Conservation (phyloP, 2,113 vertebrate species). For the Colinus virginianus region DNA sequence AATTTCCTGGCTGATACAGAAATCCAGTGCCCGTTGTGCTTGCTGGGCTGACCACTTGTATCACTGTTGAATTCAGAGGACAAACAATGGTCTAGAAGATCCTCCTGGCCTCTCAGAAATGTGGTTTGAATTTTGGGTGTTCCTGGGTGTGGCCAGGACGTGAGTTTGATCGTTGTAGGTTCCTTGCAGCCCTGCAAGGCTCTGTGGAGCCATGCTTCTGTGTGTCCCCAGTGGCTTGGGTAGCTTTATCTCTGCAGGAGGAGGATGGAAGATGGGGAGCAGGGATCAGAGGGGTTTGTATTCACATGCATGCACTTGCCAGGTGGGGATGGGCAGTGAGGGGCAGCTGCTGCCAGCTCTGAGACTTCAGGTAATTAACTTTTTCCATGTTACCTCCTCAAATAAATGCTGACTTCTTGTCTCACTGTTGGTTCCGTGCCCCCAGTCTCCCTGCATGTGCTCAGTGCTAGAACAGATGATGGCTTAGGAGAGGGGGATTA, state of each 20-base stretch:
- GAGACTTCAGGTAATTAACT: neutral
- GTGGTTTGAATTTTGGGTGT: neutral
- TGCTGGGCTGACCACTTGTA: neutral
- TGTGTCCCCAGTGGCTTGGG: no score
- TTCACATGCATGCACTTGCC: rapidly evolving
- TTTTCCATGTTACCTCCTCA: neutral
- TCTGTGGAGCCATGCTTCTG: neutral
- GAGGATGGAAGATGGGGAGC: neutral
- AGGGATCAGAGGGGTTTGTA: neutral
- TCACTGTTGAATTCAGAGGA: neutral
- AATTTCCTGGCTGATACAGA: rapidly evolving
- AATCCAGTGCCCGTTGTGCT: no score
- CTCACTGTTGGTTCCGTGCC: neutral
- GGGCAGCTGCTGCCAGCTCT: neutral
- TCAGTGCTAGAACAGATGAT: constrained; percentile 29
- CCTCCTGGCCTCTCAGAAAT: neutral
- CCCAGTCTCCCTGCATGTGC: neutral
- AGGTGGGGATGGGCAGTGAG: neutral
- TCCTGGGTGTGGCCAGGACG: neutral
- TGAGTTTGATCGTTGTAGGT: neutral
- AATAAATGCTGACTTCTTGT: neutral
- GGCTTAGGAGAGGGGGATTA: constrained; percentile 56
- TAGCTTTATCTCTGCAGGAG: neutral
- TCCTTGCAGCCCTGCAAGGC: neutral
- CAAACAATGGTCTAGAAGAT: neutral